Conservation (phyloP, 2,797 vertebrate genomes). For the Sylvia borin region DNA sequence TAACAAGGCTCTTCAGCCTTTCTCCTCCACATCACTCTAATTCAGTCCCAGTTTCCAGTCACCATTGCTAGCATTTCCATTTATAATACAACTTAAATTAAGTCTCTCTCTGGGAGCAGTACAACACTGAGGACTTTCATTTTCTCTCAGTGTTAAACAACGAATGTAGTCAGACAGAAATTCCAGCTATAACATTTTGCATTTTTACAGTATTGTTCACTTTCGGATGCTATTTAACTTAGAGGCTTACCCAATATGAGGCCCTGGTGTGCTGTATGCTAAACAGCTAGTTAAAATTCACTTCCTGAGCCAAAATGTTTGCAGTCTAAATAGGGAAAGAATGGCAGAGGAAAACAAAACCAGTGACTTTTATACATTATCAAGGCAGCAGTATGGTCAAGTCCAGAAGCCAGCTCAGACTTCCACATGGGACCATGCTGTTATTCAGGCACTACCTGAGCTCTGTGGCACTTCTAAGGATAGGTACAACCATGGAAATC, state of each 20-base stretch:
- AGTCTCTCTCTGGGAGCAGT: background rate
- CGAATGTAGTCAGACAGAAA: background rate
- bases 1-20: background rate
- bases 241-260: background rate
- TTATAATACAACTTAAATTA: background rate
- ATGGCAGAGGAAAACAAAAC: background rate
- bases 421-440: rapidly evolving
- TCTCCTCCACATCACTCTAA: background rate
- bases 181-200: background rate
- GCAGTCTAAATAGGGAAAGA: background rate
- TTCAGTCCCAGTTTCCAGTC: background rate
- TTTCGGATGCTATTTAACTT: background rate
- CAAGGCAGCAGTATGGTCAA: background rate
- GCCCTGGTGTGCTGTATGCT: background rate
- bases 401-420: background rate
- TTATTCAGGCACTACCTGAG: background rate
- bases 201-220: background rate
- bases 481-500: background rate
- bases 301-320: background rate
- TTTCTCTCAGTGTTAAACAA: background rate
- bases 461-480: background rate
- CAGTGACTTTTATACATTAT: background rate
- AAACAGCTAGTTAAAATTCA: background rate
- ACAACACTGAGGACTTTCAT: background rate
- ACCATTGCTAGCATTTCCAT: background rate